Evolutionary conservation across 2,888 invertebrate genomes (phyloP), one percentile per base, ranked within the genome.

Genomic region (Epistrophe grossulariae): DNA sequence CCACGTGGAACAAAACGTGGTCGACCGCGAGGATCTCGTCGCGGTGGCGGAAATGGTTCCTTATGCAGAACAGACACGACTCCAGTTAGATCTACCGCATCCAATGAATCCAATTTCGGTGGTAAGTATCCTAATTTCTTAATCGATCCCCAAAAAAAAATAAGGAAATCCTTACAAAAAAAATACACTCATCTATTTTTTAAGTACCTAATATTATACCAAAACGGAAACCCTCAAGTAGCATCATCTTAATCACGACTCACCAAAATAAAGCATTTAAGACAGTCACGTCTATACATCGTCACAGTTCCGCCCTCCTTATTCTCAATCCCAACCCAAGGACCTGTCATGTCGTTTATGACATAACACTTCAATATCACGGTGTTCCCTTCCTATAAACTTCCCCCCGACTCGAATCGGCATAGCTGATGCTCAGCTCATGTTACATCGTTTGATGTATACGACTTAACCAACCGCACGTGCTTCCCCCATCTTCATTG

Each of bases 1-100:
- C 93, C 93, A 81, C 95, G 95, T 43, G 94, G 95, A 62, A 94
- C 95, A 2, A 95, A 96, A 90, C 95, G 97, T 19, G 97, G 97
- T 0, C 94, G 97, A 62, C 97, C 97, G 66, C 94, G 97, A 70
- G 97, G 97, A 78, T 95, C 96, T 0, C 93, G 96, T 1, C 94
- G 96, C 89, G 94, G 94, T 64, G 94, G 91, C 89, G 93, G 91
- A 89, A 91, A 91, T 90, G 93, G 93, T 60, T 90, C 93, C 72
- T 89, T 91, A 40, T 91, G 91, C 72, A 90, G 92, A 88, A 48
- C 87, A 31, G 90, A 89, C 52, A 48, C 38, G 88, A 89, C 0
- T 91, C 91, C 17, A 90, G 90, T 77, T 4, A 31, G 45, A 64
- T 60, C 83, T n/a, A 62, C 66, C 60, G 28, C 79, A 76, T 45